Evolutionary conservation across 1,140 invertebrate genomes (phyloP), one percentile per base, ranked within the genome.

Genomic region (Calliopsis andreniformis): DNA sequence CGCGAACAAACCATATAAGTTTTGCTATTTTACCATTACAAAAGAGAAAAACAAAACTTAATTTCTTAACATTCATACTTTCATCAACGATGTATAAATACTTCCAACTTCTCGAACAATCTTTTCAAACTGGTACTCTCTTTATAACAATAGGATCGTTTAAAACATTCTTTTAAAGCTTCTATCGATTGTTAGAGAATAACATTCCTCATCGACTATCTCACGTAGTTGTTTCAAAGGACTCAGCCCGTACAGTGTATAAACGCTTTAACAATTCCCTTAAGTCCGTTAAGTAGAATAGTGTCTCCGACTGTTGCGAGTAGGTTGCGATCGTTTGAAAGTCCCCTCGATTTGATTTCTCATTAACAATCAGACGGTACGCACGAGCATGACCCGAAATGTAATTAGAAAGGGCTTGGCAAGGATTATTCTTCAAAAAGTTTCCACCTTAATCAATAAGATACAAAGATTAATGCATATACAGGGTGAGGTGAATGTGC

Each of bases 401-500:
- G 61, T 64, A 84, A 78, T 80, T 84, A 72, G 73, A 70, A 82
- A 82, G 83, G 72, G 80, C 78, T 68, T 83, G 73, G 71, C 80
- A 85, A 83, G 75, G 71, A 80, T 85, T 72, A 62, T 80, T 85
- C 71, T 70, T 70, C 75, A 71, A 79, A 85, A 83, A 82, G 78
- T 86, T 77, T 84, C 35, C 35, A 76, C 35, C 83, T 86, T 86
- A 83, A 69, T 80, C 68, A 73, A 80, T 82, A 78, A 84, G 83
- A 85, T 85, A 86, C 78, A 83, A 86, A 86, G 84, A 84, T 82
- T 76, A 84, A 79, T 81, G 73, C 72, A 88, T 87, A 82, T 88
- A 89, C 81, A 89, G 87, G 82, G 77, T 88, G 80, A 81, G 84
- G 79, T 88, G 79, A 89, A 88, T 89, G 88, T 89, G 87, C 88